Evolutionary conservation across 2,888 invertebrate species (phyloP), one percentile per base, ranked within the genome.

Genomic region (Phaonia tiefii): DNA sequence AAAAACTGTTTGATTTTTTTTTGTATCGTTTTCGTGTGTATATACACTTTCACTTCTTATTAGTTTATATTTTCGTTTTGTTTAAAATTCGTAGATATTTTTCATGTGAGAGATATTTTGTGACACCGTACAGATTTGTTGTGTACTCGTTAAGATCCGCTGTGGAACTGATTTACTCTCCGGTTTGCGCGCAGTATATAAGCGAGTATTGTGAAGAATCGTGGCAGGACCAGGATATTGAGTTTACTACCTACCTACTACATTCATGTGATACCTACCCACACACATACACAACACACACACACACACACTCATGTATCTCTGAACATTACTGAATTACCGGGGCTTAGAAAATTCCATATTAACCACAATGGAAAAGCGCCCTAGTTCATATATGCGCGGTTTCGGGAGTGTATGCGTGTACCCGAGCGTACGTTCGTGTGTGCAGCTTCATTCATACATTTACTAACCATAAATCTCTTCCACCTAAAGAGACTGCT

Each of bases 151-250:
- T 85, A 85, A 89, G 86, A 88, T 88, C 89, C 87, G 83, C 84
- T 86, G 84, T 86, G 85, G 85, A 87, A 89, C 90, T 89, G 89
- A 87, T 83, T 85, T 86, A 84, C 85, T 82, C 79, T 80, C 46
- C 81, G 72, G 70, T 74, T 66, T 75, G 82, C 83, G 76, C 85
- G 80, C 85, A 85, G 84, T 85, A 86, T 89, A 88, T 89, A 89
- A 88, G 86, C 84, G 82, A 81, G 82, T 84, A 83, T 72, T 82
- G 83, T 83, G 82, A 79, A 79, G 78, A 75, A 69, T 25, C 76
- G 80, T 82, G 80, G 66, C 78, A 84, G 83, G 83, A 78, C 51
- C 51, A 20, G 15, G n/a, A 17, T 1, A 17, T 15, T 49, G 49
- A 15, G n/a, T n/a, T n/a, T n/a, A n/a, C n/a, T n/a, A n/a, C n/a